Evolutionary conservation across 2,888 invertebrate species (phyloP), one percentile per base, ranked within the genome.

Genomic region (Trissolcus japonicus): DNA sequence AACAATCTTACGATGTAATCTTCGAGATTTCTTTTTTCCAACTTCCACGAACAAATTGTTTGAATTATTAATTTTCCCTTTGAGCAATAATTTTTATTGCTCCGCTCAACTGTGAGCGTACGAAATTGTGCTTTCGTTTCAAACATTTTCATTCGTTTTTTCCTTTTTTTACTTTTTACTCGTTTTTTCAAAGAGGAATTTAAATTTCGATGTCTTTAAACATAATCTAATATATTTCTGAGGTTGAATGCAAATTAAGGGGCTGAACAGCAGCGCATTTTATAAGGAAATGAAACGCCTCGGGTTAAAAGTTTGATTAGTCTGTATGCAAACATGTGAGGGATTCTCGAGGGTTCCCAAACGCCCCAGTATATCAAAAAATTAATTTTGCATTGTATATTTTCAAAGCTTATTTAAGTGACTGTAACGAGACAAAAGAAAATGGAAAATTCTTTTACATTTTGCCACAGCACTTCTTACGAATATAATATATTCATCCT

Each of bases 271-370:
- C 6, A 16, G 56, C 56, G 51, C 35, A 59, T 46, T 57, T 63
- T 63, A 65, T 63, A 72, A 59, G 71, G 56, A 63, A 72, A 72
- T 63, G 63, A 72, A 72, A 63, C 48, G 72, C 72, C 72, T 63
- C 63, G 59, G 72, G 63, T 43, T 35, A 72, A 63, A 72, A 63
- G 59, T 72, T 72, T 72, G 63, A 72, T 72, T 51, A 72, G 17
- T 16, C 59, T 72, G 35, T 54, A 59, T 25, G 41, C 56, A 69
- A 69, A 59, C 55, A 63, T 53, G 63, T 63, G 57, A 56, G 62
- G 43, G 51, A 51, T 43, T 59, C 43, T 63, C 48, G 25, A 59
- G 51, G 50, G 62, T 56, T 41, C 50, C 4, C n/a, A 48, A 54
- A 17, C 29, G 25, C 35, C 48, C 19, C 4, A 11, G 25, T 14